Evolutionary conservation across 2,888 invertebrate species (phyloP), one percentile per base, ranked within the genome.

Genomic region (Zelleria hepariella): DNA sequence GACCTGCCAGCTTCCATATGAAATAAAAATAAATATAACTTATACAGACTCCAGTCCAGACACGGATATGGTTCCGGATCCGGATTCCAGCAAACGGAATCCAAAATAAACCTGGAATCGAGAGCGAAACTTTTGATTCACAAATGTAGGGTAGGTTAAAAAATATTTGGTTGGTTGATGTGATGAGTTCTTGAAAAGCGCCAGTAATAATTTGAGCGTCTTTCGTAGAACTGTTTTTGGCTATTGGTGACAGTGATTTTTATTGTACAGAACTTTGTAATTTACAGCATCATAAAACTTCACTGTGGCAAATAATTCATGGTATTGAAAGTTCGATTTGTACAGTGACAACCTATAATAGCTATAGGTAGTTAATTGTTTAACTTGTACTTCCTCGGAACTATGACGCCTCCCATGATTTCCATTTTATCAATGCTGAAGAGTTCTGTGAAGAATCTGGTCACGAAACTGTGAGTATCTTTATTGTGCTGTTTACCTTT

Each of bases 391-490:
- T n/a, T n/a, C n/a, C n/a, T 10, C 2, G 7, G 5, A 15, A 42
- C 32, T 15, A 42, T 42, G 32, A 42, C 10, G 15, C 32, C 10
- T 3, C 59, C 62, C 53, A 65, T 60, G 61, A 67, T 72, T 62
- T 65, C 69, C 26, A 59, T 78, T 60, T 60, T 78, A 53, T 32
- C 52, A 5, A 32, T 58, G 5, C 15, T 58, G 1, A 58, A 58
- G 24, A 21, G 42, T 15, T 52, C 58, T 10, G n/a, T 58, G n/a
- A 58, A 58, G 23, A 53, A 26, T 26, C 18, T 58, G n/a, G 18
- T 51, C 1, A 15, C 15, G 25, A 58, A 58, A 49, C 27, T 58
- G 58, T 49, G 49, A 58, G 51, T 51, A 48, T 3, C 6, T 15
- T 42, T 42, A 15, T 15, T 10, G 15, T 42, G 4, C 5, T 10